These are phyloP conservation scores for Eupithecia insigniata DNA, from an alignment of 2,888 invertebrate genomes.

Conservation along the genomic window DNA sequence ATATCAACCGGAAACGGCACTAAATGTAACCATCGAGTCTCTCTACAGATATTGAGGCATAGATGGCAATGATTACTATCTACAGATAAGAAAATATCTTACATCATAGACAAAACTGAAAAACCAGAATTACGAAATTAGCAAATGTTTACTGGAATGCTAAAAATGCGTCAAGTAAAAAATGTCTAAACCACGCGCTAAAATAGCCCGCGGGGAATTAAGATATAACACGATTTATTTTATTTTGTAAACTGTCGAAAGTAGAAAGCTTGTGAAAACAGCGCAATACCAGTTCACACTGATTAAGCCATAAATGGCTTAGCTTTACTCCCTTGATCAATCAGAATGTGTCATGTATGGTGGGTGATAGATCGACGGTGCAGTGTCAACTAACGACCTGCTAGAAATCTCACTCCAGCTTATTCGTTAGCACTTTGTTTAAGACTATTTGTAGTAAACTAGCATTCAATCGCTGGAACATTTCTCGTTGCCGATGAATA, in stretches of 20 bases:
- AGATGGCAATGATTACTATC: too few species aligned
- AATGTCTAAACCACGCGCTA: neutral
- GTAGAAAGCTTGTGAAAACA: slow-evolving; percentile 22
- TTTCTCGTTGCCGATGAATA: neutral
- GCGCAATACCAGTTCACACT: slow-evolving; percentile 25
- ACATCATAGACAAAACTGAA: too few species aligned
- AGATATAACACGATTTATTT: neutral
- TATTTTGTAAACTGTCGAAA: neutral
- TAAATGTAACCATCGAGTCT: too few species aligned
- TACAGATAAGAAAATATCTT: too few species aligned
- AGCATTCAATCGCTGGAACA: neutral
- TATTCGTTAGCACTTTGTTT: slow-evolving; percentile 7
- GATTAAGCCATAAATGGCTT: slow-evolving; percentile 21
- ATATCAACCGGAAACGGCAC: too few species aligned
- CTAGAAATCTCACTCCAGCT: slow-evolving; percentile 2
- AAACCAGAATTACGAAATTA: too few species aligned
- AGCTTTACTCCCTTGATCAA: slow-evolving; percentile 24
- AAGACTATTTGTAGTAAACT: neutral
- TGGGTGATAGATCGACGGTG: slow-evolving; percentile 15
- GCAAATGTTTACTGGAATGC: neutral
- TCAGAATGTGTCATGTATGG: slow-evolving; percentile 19
- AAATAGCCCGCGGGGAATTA: neutral
- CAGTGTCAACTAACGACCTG: slow-evolving; percentile 21
- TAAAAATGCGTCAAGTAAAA: neutral
- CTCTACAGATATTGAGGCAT: too few species aligned